Evolutionary conservation across 2,797 vertebrate species (phyloP).

Genomic region (Anguilla anguilla): DNA sequence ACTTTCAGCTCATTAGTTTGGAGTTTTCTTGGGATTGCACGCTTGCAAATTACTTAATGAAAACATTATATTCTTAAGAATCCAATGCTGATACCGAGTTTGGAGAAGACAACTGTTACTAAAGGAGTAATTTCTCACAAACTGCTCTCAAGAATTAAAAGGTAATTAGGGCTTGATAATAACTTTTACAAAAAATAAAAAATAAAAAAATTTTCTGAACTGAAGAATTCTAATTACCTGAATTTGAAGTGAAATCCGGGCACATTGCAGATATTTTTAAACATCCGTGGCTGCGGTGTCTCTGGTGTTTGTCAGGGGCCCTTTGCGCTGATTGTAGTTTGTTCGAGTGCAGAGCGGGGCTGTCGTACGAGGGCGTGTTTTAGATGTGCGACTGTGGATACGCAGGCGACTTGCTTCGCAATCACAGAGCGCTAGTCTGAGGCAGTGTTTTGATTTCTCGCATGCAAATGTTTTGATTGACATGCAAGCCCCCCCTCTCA

Average conservation of each 20-base stretch:
- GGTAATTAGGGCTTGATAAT: slow-evolving; percentile 8
- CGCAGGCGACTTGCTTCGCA: not conserved
- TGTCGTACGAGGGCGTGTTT: not conserved
- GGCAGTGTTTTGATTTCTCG: not conserved
- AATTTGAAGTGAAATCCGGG: not conserved
- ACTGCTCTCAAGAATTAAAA: not conserved
- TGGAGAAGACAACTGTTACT: not conserved
- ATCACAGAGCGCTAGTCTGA: not conserved
- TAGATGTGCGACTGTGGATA: not conserved
- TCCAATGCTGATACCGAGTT: not conserved
- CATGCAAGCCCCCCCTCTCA: not conserved
- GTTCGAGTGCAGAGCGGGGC: not conserved
- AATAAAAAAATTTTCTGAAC: not conserved
- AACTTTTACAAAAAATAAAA: not conserved
- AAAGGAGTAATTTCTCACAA: not conserved
- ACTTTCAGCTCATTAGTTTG: not conserved
- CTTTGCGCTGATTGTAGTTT: not conserved
- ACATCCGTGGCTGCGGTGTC: not conserved
- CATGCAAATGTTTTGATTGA: not conserved
- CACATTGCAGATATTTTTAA: not conserved
- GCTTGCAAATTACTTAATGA: not conserved
- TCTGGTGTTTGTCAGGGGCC: not conserved
- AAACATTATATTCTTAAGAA: not conserved
- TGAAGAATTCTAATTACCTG: slow-evolving; percentile 4
- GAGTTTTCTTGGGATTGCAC: not conserved